Evolutionary conservation across 2,113 vertebrate genomes (phyloP).

Genomic region (Lampris megalopsis): DNA sequence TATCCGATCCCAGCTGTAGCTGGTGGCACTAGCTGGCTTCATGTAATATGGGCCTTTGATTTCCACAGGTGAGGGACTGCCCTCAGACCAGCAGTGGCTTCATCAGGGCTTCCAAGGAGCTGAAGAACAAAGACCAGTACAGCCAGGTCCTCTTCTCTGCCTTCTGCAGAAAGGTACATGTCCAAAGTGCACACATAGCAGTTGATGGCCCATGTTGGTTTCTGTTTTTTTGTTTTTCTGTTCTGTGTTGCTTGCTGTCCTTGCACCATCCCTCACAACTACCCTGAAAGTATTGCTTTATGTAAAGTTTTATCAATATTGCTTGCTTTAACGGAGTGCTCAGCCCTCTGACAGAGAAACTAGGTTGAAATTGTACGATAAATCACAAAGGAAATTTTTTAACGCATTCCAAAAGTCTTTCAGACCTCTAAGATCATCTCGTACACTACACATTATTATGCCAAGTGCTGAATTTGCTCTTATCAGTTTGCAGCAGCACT

Average conservation of each 20-base stretch:
- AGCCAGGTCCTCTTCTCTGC: slow-evolving; percentile 87
- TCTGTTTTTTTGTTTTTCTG: slow-evolving; percentile 38
- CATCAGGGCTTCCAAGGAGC: slow-evolving; percentile 77
- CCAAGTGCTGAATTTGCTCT: slow-evolving; percentile 40
- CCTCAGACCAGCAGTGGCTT: slow-evolving; percentile 83
- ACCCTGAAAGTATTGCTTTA: background rate
- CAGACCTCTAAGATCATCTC: slow-evolving; percentile 1
- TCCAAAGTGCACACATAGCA: background rate
- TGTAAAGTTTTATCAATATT: slow-evolving; percentile 25
- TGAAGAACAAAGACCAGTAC: slow-evolving; percentile 86
- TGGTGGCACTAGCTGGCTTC: background rate
- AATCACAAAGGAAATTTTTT: slow-evolving; percentile 5
- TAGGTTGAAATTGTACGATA: slow-evolving; percentile 11
- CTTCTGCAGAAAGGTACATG: slow-evolving; percentile 90
- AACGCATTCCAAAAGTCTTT: slow-evolving; percentile 2
- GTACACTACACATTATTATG: slow-evolving; percentile 19
- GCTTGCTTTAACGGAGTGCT: slow-evolving; percentile 6
- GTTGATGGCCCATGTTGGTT: slow-evolving; percentile 31
- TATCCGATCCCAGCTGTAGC: background rate
- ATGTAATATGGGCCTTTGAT: slow-evolving; percentile 18
- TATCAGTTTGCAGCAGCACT: slow-evolving; percentile 19
- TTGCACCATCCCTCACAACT: background rate
- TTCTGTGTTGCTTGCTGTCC: slow-evolving; percentile 13
- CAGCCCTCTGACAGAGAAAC: slow-evolving; percentile 3
- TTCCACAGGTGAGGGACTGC: slow-evolving; percentile 84